Evolutionary conservation across 64 coral and sea anemone genomes (phyloP).

Genomic region (Stylophora pistillata): DNA sequence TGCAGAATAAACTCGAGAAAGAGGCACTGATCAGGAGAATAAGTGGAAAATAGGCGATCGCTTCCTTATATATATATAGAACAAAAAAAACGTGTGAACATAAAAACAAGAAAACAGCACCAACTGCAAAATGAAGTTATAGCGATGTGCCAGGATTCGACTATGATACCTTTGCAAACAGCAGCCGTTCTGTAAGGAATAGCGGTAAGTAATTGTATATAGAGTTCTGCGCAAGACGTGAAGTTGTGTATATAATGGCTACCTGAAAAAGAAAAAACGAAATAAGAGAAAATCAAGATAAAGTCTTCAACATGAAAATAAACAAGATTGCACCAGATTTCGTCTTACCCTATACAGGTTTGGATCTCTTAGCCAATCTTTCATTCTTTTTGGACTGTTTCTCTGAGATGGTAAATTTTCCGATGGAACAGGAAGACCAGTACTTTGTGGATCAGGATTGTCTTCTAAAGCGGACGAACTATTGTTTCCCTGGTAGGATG

Average conservation of each 20-base stretch:
- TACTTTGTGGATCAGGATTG: neutral
- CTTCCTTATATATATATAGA: neutral
- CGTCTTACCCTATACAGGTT: neutral
- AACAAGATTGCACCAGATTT: too few relatives aligned
- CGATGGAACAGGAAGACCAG: neutral
- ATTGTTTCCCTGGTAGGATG: neutral
- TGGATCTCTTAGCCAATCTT: neutral
- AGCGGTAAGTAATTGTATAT: slow-evolving; percentile 4
- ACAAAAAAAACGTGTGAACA: neutral
- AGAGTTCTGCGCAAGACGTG: slow-evolving; percentile 16
- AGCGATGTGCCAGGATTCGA: too few relatives aligned
- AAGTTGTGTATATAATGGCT: neutral
- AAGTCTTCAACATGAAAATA: too few relatives aligned
- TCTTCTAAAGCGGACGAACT: neutral
- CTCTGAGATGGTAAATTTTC: neutral
- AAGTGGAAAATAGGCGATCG: slow-evolving; percentile 18
- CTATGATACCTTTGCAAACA: neutral
- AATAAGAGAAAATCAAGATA: too few relatives aligned
- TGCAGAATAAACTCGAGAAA: neutral
- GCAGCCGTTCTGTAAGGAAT: neutral
- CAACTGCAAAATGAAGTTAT: too few relatives aligned
- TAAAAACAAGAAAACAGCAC: neutral
- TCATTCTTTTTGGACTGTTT: neutral
- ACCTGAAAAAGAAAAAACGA: neutral
- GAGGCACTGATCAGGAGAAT: slow-evolving; percentile 5